Conservation (phyloP, 2,113 vertebrate species). For the Hippocampus barbouri region DNA sequence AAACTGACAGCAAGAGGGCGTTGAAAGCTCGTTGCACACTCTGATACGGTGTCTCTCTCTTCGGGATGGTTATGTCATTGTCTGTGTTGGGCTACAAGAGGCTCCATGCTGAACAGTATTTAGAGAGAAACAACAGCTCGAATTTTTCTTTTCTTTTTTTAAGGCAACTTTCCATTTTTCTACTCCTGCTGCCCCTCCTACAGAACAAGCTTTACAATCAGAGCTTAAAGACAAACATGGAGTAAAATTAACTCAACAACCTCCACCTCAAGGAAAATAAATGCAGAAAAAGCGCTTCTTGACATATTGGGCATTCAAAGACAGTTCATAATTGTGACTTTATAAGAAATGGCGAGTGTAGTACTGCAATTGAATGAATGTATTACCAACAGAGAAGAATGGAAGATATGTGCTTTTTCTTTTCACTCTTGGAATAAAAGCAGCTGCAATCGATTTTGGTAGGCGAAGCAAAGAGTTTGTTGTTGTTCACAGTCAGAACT, state of each 20-base stretch:
- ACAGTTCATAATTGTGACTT: not conserved
- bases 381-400: not conserved
- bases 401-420: not conserved
- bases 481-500: constrained; percentile 52
- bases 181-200: constrained; percentile 19
- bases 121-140: constrained; percentile 52
- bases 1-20: constrained; percentile 69
- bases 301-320: not conserved
- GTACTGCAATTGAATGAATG: not conserved
- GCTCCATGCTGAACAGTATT: constrained; percentile 49
- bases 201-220: constrained; percentile 28
- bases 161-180: constrained; percentile 49
- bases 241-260: constrained; percentile 38
- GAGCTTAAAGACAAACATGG: constrained; percentile 12
- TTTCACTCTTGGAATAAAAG: constrained; percentile 5
- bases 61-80: constrained; percentile 59
- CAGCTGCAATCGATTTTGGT: constrained; percentile 24
- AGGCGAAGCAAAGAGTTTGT: constrained; percentile 25
- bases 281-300: constrained; percentile 2
- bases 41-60: constrained; percentile 18
- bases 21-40: constrained; percentile 49
- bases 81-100: constrained; percentile 36
- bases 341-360: not conserved
- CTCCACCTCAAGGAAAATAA: constrained; percentile 12
- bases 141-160: constrained; percentile 37